Conservation (phyloP, 2,888 invertebrate species). For the Lasioglossum marginatum region DNA sequence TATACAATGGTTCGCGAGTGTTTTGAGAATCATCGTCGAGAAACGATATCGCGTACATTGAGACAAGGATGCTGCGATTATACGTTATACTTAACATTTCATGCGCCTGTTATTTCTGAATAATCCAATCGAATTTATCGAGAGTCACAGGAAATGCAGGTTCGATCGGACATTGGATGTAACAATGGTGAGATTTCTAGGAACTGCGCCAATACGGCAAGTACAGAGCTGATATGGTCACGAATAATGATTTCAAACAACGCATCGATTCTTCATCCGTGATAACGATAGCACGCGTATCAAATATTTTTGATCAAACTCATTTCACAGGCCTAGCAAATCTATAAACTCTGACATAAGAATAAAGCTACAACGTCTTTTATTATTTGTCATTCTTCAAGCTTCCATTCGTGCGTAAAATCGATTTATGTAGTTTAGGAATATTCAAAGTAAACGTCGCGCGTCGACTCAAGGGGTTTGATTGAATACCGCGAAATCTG, state of each 20-base stretch:
- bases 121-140: constrained; percentile 11
- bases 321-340: background rate
- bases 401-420: background rate
- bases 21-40: background rate
- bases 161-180: constrained; percentile 25
- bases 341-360: background rate
- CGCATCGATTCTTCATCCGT: background rate
- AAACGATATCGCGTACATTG: background rate
- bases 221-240: background rate
- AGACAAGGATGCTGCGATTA: background rate
- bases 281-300: background rate
- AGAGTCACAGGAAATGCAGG: constrained; percentile 15
- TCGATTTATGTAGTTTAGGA: background rate
- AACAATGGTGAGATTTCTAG: constrained; percentile 34
- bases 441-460: background rate
- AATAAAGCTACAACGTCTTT: background rate
- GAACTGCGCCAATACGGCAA: constrained; percentile 30
- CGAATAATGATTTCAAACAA: constrained; percentile 11
- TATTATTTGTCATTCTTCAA: background rate
- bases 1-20: background rate
- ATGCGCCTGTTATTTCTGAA: background rate
- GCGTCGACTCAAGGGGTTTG: background rate
- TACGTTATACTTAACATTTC: too few relatives aligned
- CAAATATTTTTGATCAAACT: background rate
- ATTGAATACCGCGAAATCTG: background rate